A percentile compares a stretch with the other conserved stretches of the same genome.
phyloP scores from a whole-genome alignment of 2,888 invertebrate genomes.

The Elysia crispata region DNA sequence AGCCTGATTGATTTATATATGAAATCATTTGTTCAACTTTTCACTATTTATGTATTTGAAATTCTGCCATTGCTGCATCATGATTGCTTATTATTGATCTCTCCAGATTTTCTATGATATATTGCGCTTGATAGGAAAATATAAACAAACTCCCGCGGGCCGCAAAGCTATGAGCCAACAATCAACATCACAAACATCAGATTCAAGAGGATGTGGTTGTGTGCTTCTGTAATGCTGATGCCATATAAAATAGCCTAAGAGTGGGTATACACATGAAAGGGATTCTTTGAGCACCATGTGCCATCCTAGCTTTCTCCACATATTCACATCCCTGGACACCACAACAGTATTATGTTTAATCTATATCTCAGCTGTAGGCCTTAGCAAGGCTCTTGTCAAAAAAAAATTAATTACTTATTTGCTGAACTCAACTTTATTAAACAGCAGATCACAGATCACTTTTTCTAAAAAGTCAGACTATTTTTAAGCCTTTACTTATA shows the following conservation, averaged over 20 bases:
- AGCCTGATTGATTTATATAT: too few species aligned
- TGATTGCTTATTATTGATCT: background rate
- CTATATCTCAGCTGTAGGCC: too few species aligned
- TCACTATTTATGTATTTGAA: too few species aligned
- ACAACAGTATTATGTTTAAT: too few species aligned
- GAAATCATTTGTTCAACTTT: background rate
- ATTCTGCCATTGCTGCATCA: background rate
- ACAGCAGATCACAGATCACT: too few species aligned
- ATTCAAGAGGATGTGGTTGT: slow-evolving; percentile 40
- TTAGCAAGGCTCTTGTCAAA: too few species aligned
- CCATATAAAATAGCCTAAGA: background rate
- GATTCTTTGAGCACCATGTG: too few species aligned
- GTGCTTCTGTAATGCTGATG: slow-evolving; percentile 22
- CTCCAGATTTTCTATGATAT: slow-evolving; percentile 71
- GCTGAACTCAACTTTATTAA: too few species aligned
- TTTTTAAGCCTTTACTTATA: too few species aligned
- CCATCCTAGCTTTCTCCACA: background rate
- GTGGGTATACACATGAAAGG: too few species aligned
- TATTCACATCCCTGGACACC: background rate
- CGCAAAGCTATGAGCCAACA: slow-evolving; percentile 39
- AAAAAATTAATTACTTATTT: too few species aligned
- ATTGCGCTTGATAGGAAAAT: slow-evolving; percentile 63
- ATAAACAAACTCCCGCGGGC: slow-evolving; percentile 51
- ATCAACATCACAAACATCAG: slow-evolving; percentile 4
- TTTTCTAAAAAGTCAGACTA: too few species aligned